phyloP scores from a whole-genome alignment of 1,140 invertebrate genomes.

The Elymnias hypermnestra region DNA sequence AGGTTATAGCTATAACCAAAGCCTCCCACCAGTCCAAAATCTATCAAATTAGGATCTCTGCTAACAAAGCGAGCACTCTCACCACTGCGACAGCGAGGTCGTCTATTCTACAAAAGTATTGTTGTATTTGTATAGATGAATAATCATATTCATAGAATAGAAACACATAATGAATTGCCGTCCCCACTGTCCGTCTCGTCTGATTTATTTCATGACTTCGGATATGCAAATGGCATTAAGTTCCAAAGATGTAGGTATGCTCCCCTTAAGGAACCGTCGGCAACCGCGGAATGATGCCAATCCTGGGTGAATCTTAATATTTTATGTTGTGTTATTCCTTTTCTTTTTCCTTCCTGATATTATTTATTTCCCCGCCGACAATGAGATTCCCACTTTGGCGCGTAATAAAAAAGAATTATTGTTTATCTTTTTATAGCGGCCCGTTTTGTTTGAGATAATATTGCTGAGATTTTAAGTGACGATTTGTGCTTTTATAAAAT shows the following conservation, averaged over 20 bases:
- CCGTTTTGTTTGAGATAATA: slow-evolving; percentile 63
- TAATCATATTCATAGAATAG: slow-evolving; percentile 62
- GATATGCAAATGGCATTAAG: slow-evolving; percentile 74
- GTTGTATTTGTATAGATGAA: slow-evolving; percentile 44
- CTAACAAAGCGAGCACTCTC: too few relatives aligned
- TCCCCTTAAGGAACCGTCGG: slow-evolving; percentile 59
- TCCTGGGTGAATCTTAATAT: slow-evolving; percentile 73
- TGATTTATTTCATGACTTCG: slow-evolving; percentile 76
- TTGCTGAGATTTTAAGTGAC: slow-evolving; percentile 57
- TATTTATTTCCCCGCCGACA: slow-evolving; percentile 71
- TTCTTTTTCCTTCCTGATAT: slow-evolving; percentile 70
- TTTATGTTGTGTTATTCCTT: slow-evolving; percentile 75
- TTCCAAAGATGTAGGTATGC: slow-evolving; percentile 69
- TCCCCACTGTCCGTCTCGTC: slow-evolving; percentile 65
- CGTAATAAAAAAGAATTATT: slow-evolving; percentile 75
- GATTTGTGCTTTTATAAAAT: slow-evolving; percentile 10
- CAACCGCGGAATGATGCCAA: slow-evolving; percentile 71
- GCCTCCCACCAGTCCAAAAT: too few relatives aligned
- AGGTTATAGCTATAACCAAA: too few relatives aligned
- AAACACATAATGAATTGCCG: slow-evolving; percentile 61
- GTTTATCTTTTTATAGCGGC: slow-evolving; percentile 69
- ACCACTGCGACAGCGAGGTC: too few relatives aligned
- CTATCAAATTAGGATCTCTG: too few relatives aligned
- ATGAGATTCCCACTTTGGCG: slow-evolving; percentile 73
- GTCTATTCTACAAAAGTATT: slow-evolving; percentile 3